Evolutionary conservation across 1,140 invertebrate species (phyloP).

Genomic region (Lutraria rhynchaena): DNA sequence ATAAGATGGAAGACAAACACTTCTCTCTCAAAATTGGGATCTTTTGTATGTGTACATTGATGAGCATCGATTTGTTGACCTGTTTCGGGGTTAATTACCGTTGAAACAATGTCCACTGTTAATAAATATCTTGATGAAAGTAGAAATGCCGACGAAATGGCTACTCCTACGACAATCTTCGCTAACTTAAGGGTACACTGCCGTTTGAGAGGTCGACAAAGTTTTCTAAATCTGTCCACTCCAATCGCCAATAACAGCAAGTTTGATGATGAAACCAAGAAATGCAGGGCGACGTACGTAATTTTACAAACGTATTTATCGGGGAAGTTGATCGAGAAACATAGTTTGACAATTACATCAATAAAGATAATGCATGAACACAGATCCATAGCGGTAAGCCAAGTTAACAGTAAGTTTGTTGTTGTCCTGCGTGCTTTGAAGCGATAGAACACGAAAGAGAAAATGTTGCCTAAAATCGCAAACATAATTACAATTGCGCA

Average conservation of each 20-base stretch:
- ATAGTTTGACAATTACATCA: slow-evolving; percentile 29
- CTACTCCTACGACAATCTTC: neutral
- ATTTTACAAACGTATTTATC: neutral
- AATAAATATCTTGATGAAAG: neutral
- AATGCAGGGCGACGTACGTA: slow-evolving; percentile 1
- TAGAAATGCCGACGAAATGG: neutral
- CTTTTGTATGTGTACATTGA: slow-evolving; percentile 5
- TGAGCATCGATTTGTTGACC: neutral
- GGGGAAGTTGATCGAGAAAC: slow-evolving; percentile 8
- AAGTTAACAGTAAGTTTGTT: neutral
- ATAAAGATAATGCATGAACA: slow-evolving; percentile 4
- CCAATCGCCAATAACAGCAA: neutral
- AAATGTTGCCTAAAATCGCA: slow-evolving; percentile 3
- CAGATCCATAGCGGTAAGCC: neutral
- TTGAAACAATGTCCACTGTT: slow-evolving; percentile 1
- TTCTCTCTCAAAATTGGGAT: neutral
- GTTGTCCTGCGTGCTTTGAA: neutral
- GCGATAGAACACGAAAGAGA: slow-evolving; percentile 1
- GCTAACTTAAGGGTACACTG: neutral
- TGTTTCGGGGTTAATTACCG: neutral
- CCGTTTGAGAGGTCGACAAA: neutral
- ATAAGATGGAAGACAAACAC: neutral
- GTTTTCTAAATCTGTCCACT: slow-evolving; percentile 7
- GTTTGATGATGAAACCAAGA: neutral
- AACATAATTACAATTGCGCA: neutral